Percentiles rank a stretch among this genome's conserved stretches.
Conservation (phyloP, 2,888 invertebrate genomes). For the Baronia brevicornis region DNA sequence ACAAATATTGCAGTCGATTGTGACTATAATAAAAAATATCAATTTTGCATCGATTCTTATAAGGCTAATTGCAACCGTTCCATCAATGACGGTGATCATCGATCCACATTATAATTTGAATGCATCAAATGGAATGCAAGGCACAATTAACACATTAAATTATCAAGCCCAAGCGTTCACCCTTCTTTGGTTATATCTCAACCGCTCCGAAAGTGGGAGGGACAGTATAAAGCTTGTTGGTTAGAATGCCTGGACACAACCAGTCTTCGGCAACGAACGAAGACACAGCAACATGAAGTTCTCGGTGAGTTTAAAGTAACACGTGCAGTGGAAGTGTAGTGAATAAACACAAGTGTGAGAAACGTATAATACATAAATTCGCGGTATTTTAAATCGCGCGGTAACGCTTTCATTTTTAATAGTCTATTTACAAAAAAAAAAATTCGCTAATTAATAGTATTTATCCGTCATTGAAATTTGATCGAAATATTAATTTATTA, state of each 20-base stretch:
- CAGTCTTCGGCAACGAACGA: constrained; percentile 68
- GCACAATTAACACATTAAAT: constrained; percentile 58
- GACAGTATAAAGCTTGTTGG: constrained; percentile 56
- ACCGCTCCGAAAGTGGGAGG: constrained; percentile 53
- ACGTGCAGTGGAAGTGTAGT: constrained; percentile 25
- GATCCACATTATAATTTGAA: constrained; percentile 26
- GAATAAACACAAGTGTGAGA: constrained; percentile 9
- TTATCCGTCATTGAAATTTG: too few relatives aligned
- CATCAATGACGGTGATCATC: constrained; percentile 16
- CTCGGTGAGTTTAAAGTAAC: constrained; percentile 56
- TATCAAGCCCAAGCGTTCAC: constrained; percentile 41
- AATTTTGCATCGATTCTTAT: not conserved
- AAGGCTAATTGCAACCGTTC: too few relatives aligned
- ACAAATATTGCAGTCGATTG: not conserved
- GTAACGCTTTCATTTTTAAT: not conserved
- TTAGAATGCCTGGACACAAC: constrained; percentile 50
- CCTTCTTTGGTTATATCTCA: constrained; percentile 30
- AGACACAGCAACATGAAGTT: constrained; percentile 72
- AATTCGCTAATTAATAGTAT: too few relatives aligned
- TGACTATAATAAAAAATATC: not conserved
- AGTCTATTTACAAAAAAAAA: not conserved
- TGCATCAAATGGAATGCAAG: constrained; percentile 34
- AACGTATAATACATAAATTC: constrained; percentile 1
- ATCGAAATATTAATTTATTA: too few relatives aligned
- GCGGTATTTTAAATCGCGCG: not conserved